These are phyloP conservation scores for Chloromyia formosa DNA, from an alignment of 2,888 invertebrate genomes.

Conservation along the genomic window DNA sequence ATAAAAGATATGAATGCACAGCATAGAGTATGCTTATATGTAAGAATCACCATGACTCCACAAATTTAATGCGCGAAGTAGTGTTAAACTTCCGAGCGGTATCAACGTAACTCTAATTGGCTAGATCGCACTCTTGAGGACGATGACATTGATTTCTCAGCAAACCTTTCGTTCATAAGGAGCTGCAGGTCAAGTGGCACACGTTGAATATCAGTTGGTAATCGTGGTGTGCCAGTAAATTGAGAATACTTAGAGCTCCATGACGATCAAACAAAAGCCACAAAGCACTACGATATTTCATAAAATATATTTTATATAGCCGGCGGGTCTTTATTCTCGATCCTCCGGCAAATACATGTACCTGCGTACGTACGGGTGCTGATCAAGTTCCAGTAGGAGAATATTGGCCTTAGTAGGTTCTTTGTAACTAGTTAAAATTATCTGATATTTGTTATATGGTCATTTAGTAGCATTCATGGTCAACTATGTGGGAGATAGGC, in stretches of 20 bases:
- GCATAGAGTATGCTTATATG: too few species aligned
- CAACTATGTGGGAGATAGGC: conserved; percentile 33
- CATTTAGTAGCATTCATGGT: conserved; percentile 48
- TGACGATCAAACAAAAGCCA: conserved; percentile 29
- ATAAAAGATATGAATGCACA: too few species aligned
- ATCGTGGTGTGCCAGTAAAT: conserved; percentile 37
- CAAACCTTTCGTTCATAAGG: background rate
- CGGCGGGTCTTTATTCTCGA: conserved; percentile 24
- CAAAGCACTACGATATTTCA: conserved; percentile 48
- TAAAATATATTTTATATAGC: conserved; percentile 39
- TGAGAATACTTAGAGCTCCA: conserved; percentile 23
- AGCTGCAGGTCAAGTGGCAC: conserved; percentile 39
- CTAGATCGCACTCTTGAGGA: conserved; percentile 22
- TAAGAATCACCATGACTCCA: too few species aligned
- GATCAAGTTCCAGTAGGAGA: conserved; percentile 26
- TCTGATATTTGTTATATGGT: conserved; percentile 50
- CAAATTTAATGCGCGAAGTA: too few species aligned
- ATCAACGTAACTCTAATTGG: conserved; percentile 30
- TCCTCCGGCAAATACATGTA: conserved; percentile 13
- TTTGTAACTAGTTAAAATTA: conserved; percentile 49
- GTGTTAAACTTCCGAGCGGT: background rate
- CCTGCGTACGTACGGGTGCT: background rate
- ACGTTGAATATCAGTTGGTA: background rate
- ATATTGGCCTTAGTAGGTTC: conserved; percentile 20
- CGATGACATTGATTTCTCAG: conserved; percentile 33